phyloP scores from a whole-genome alignment of 37 sponge, comb jelly and placozoan species.

The Diacarnus erythraeanus region DNA sequence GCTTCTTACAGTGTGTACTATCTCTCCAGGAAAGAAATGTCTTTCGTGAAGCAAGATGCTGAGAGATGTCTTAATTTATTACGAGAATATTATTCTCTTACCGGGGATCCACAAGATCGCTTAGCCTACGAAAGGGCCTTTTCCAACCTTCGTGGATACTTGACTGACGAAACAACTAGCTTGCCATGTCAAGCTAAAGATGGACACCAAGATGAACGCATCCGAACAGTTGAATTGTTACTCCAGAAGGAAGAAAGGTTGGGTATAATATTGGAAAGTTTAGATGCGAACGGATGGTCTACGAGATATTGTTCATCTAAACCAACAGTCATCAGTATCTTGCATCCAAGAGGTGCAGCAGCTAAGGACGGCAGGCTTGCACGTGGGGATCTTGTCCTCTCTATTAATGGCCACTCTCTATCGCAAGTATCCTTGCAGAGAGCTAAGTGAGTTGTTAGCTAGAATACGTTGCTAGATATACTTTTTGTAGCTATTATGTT shows the following conservation, averaged over 20 bases:
- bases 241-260: slow-evolving; percentile 22
- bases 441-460: too few relatives aligned
- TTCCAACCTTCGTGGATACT: slow-evolving; percentile 51
- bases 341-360: too few relatives aligned
- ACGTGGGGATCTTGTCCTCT: too few relatives aligned
- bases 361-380: too few relatives aligned
- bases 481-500: too few relatives aligned
- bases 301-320: neutral
- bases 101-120: slow-evolving; percentile 4
- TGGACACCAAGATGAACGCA: neutral
- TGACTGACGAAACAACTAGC: slow-evolving; percentile 59
- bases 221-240: slow-evolving; percentile 40
- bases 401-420: too few relatives aligned
- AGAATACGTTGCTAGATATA: too few relatives aligned
- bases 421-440: too few relatives aligned
- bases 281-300: neutral
- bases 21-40: too few relatives aligned
- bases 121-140: slow-evolving; percentile 44
- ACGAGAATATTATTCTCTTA: too few relatives aligned
- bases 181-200: slow-evolving; percentile 27
- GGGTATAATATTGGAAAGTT: slow-evolving; percentile 47
- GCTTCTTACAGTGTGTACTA: too few relatives aligned
- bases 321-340: slow-evolving; percentile 52
- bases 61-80: slow-evolving; percentile 57
- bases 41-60: too few relatives aligned